A percentile compares a stretch with the other conserved stretches of the same genome.
Conservation (phyloP, 2,888 invertebrate genomes). For the Mesoligia furuncula region DNA sequence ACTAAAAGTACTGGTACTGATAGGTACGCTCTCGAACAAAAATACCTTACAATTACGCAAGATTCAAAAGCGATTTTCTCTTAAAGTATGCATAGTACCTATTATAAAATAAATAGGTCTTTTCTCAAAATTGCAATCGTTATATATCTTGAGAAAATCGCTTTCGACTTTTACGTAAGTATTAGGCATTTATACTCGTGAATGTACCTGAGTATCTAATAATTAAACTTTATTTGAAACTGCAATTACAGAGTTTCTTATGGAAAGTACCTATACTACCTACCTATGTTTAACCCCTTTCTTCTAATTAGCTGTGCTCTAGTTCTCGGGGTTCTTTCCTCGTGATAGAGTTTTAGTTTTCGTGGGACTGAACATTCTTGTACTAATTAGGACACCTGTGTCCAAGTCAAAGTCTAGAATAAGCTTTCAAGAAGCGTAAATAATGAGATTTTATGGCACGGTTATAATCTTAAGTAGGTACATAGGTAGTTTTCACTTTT, state of each 20-base stretch:
- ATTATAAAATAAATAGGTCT: background rate
- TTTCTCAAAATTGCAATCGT: background rate
- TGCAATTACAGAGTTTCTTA: background rate
- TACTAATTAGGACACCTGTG: background rate
- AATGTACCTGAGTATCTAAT: background rate
- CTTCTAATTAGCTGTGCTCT: background rate
- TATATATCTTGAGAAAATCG: background rate
- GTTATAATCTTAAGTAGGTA: no score
- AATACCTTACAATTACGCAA: background rate
- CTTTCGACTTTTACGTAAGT: background rate
- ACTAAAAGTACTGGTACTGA: background rate
- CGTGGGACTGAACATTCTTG: background rate
- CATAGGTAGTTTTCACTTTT: no score
- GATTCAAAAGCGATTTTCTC: background rate
- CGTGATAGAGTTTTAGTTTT: background rate
- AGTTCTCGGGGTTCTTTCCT: background rate
- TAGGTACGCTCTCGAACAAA: background rate
- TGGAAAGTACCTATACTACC: background rate
- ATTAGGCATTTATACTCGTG: background rate
- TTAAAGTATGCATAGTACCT: background rate
- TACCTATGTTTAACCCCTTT: background rate
- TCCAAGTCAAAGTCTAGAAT: background rate
- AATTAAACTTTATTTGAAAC: background rate
- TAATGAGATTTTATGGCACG: background rate
- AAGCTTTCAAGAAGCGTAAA: background rate